phyloP scores from a whole-genome alignment of 2,888 invertebrate species.

The Tolmerus cingulatus region DNA sequence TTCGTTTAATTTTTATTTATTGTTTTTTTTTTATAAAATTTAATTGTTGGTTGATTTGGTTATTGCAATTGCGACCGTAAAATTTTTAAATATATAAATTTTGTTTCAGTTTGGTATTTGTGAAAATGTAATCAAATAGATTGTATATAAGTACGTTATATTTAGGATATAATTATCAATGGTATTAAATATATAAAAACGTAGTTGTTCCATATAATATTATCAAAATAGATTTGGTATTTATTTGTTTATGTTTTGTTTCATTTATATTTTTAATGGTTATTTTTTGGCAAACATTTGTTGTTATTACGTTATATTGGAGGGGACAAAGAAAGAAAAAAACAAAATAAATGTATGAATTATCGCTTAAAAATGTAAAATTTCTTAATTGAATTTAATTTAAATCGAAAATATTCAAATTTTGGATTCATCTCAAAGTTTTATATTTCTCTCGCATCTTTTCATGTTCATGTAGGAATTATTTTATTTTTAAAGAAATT shows the following conservation, averaged over 20 bases:
- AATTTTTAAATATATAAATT: neutral
- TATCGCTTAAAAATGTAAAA: slow-evolving; percentile 8
- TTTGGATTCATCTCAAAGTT: neutral
- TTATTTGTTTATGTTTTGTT: slow-evolving; percentile 19
- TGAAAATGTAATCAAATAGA: slow-evolving; percentile 19
- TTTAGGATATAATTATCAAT: slow-evolving; percentile 2
- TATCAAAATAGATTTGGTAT: slow-evolving; percentile 41
- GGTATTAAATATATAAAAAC: slow-evolving; percentile 38
- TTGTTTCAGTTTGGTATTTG: slow-evolving; percentile 45
- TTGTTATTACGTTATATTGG: slow-evolving; percentile 34
- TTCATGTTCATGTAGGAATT: slow-evolving; percentile 46
- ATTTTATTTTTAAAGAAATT: slow-evolving; percentile 32
- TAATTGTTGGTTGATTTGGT: slow-evolving; percentile 3
- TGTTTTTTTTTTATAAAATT: neutral
- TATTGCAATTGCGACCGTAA: neutral
- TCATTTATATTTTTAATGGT: neutral
- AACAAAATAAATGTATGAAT: slow-evolving; percentile 39
- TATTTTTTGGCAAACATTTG: slow-evolving; percentile 40
- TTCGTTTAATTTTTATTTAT: neutral
- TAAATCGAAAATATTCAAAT: neutral
- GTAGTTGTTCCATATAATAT: slow-evolving; percentile 30
- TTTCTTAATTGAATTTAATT: neutral
- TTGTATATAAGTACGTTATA: slow-evolving; percentile 32
- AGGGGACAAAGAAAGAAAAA: slow-evolving; percentile 31
- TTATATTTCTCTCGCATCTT: neutral